Evolutionary conservation across 2,888 invertebrate genomes (phyloP).

Genomic region (Nasonovia ribisnigri): DNA sequence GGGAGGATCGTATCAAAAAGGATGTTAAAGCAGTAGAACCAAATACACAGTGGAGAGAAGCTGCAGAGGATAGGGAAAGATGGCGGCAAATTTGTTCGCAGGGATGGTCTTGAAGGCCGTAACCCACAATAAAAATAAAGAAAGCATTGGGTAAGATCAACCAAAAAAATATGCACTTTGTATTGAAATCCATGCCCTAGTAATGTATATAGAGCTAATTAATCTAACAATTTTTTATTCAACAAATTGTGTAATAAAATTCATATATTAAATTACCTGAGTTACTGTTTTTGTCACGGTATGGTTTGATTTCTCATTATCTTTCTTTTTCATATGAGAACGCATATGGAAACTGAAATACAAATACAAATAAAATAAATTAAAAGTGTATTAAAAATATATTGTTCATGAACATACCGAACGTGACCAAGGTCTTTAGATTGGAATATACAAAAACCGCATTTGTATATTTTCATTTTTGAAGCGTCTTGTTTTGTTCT

Average conservation of each 20-base stretch:
- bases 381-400: background rate
- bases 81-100: too few relatives aligned
- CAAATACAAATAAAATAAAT: slow-evolving; percentile 5
- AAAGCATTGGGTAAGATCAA: too few relatives aligned
- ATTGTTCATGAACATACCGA: slow-evolving; percentile 18
- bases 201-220: too few relatives aligned
- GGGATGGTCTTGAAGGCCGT: too few relatives aligned
- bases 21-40: too few relatives aligned
- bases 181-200: too few relatives aligned
- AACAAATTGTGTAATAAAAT: background rate
- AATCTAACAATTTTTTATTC: too few relatives aligned
- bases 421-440: slow-evolving; percentile 66
- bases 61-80: too few relatives aligned
- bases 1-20: too few relatives aligned
- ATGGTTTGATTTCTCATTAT: slow-evolving; percentile 44
- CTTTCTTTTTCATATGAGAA: slow-evolving; percentile 62
- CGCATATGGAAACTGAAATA: slow-evolving; percentile 62
- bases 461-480: slow-evolving; percentile 66
- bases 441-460: slow-evolving; percentile 66
- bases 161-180: too few relatives aligned
- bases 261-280: background rate
- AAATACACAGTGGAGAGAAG: too few relatives aligned
- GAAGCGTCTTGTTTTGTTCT: background rate
- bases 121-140: too few relatives aligned
- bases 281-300: background rate